Percentiles rank a stretch among this genome's conserved stretches.
Evolutionary conservation across 2,113 vertebrate species (phyloP).

Genomic region (Brachypodius melanocephalos): DNA sequence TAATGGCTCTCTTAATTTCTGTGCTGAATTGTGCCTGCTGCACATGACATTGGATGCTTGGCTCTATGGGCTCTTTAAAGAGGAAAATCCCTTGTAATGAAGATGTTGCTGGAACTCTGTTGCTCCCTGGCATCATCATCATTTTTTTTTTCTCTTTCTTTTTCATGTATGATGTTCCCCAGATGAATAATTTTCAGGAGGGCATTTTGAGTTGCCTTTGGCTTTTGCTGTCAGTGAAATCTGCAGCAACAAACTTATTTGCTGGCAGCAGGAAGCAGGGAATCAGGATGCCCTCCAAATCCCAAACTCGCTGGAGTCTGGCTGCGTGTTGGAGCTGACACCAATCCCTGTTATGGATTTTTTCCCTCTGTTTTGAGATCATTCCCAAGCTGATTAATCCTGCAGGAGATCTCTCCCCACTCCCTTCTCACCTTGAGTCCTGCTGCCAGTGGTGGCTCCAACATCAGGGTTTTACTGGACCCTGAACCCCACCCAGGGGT

Average conservation of each 20-base stretch:
- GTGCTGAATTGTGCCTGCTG: not conserved
- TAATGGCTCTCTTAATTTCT: not conserved
- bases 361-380: not conserved
- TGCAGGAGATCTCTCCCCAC: not conserved
- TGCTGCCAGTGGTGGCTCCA: not conserved
- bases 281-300: slow-evolving; percentile 65
- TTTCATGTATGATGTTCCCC: not conserved
- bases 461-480: not conserved
- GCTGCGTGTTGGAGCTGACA: slow-evolving; percentile 27
- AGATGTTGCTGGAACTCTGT: not conserved
- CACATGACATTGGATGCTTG: not conserved
- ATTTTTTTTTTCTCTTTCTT: not conserved
- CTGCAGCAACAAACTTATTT: slow-evolving; percentile 52
- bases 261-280: slow-evolving; percentile 35
- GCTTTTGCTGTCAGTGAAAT: slow-evolving; percentile 46
- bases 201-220: not conserved
- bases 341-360: not conserved
- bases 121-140: not conserved
- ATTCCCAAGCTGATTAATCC: not conserved
- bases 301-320: not conserved
- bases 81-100: not conserved
- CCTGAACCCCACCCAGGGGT: not conserved
- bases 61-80: not conserved
- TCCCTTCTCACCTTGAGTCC: not conserved
- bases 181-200: not conserved